Evolutionary conservation across 2,888 invertebrate genomes (phyloP), one percentile per base, ranked within the genome.

Genomic region (Andricus curvator): DNA sequence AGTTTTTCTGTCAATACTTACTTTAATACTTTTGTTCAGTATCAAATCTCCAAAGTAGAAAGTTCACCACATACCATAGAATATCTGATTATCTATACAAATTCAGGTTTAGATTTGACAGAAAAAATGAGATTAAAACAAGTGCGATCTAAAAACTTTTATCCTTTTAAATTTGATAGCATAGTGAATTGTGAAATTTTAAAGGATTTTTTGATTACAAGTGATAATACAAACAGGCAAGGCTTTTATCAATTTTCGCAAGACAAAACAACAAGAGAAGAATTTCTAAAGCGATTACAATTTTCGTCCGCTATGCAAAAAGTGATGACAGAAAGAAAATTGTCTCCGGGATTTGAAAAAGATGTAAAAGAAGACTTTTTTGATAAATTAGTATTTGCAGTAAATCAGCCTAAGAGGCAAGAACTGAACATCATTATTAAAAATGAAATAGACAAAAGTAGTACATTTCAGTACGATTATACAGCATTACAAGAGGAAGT

Each of bases 1-100:
- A 83, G 80, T 78, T 87, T 84, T 83, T 85, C 80, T 83, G 79
- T 88, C 13, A 84, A 87, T 80, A 56, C 79, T 68, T 86, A 87
- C 79, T 85, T 88, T 82, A 82, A 84, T 81, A 86, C 84, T 85
- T 88, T 87, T 85, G 85, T 87, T 78, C 83, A 84, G 83, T 80
- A 87, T 79, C 29, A 83, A 79, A 83, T 87, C 0, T 65, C 15
- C 20, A 77, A 80, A 29, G 15, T 20, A 78, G 80, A 84, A 82
- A 80, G 70, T 82, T 84, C 33, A 81, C 82, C 48, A 84, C 84
- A 83, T 22, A 56, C 78, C 81, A 78, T 87, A 82, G 80, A 87
- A 83, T 84, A 86, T 81, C 85, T 88, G 83, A 81, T 87, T 82
- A 56, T 88, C 29, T 88, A 85, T 84, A 86, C 86, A 62, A 88